Base-by-base conservation (phyloP, 2,888 invertebrate genomes). In the Minunthozetes semirufus region DNA sequence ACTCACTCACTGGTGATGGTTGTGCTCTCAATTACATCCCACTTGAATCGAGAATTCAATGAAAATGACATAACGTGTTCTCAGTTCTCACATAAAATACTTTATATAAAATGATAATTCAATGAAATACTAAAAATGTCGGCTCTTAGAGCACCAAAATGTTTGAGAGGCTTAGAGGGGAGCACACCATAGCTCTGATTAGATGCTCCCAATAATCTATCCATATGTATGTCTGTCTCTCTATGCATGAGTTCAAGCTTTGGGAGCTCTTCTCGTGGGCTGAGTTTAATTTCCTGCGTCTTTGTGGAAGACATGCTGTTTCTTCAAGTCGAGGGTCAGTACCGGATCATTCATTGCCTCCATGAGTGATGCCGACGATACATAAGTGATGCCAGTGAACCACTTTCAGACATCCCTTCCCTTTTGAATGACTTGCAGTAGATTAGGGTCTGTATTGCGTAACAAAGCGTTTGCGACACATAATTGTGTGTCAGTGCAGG, bases 261-360 rank as follows among this genome's bases (percentile, higher is more conserved):
- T 48, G 2, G 56, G 1, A 0, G 25, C n/a, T 29, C 46, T 46
- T 15, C 17, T 17, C 17, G 19, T 11, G 38, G 22, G 19, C 46
- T 42, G 46, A 46, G 46, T 68, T 68, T 68, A 68, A 68, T 68
- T 68, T 68, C 68, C 68, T 68, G 68, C 42, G 13, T 63, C 33
- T 38, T 22, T 68, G 22, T 68, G 22, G 68, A 11, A 68, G 68
- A 68, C 68, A 42, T 68, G 68, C 68, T 68, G 68, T 68, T 68
- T 33, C 42, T 68, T 68, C 1, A 68, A 68, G 68, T 68, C 68
- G 15, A 19, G 19, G 68, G 68, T 68, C 68, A 68, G 38, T 22
- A 11, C 22, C 68, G 46, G 42, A 46, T 46, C 68, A 46, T 68
- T 46, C 68, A 68, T 63, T 63, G 42, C 22, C 68, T 38, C 33